Base-by-base conservation (phyloP, 2,888 invertebrate genomes). In the Flexamia atlantica region DNA sequence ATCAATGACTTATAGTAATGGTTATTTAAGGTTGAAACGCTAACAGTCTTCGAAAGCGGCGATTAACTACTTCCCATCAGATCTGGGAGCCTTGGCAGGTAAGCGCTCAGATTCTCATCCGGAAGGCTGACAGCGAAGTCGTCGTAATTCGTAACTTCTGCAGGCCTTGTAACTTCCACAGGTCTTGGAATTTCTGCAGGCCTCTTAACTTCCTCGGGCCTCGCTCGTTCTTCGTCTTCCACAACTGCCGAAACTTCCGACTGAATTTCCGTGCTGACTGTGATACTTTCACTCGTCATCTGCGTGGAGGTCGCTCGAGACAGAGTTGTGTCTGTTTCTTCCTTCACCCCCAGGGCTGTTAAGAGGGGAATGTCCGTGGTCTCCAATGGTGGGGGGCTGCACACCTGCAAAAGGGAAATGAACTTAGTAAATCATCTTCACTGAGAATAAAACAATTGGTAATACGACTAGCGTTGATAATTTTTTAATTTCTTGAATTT, bases 111-210 rank as follows among this genome's bases (percentile, higher is more conserved):
- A 17, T 25, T 64, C 40, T 70, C 70, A 2, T 40, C 70, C 40
- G 70, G 70, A 1, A 70, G n/a, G 70, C 70, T 70, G 9, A 70
- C 40, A 1, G 32, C 20, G 20, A 70, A 70, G 70, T 70, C 70
- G 10, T 20, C 23, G 40, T 36, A 70, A 28, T 36, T 32, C 7
- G 2, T 17, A 12, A 17, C 28, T 5, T n/a, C 30, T n/a, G 17
- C n/a, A 32, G 17, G 9, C 68, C n/a, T 32, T 4, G n/a, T 14
- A 46, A 14, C 10, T 46, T 46, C 10, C 10, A 9, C 14, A 14
- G 14, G 10, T 46, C 10, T 46, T 9, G 46, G 14, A 9, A 14
- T 46, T 14, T 46, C 46, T 12, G 46, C 14, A n/a, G n/a, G n/a
- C n/a, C n/a, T 32, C 7, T 3, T 17, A 12, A 17, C 28, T 5